phyloP scores from a whole-genome alignment of 37 sponge, comb jelly and placozoan genomes.

The Theonella swinhoei region DNA sequence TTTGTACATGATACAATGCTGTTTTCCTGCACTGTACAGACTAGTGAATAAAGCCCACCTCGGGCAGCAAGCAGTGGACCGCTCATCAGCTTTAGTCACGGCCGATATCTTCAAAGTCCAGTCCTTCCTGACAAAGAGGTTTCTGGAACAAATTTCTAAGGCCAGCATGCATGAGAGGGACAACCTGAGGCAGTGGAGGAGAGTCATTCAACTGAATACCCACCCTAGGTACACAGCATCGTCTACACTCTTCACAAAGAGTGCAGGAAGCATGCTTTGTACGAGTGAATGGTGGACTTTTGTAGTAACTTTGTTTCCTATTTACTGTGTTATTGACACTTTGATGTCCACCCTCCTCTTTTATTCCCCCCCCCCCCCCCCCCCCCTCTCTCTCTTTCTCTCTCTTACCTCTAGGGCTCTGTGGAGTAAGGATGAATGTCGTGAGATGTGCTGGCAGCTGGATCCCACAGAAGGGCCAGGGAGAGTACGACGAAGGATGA shows the following conservation, averaged over 20 bases:
- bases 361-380: not conserved
- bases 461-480: constrained; percentile 96
- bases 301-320: not conserved
- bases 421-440: constrained; percentile 76
- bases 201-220: constrained; percentile 58
- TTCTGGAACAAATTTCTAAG: constrained; percentile 45
- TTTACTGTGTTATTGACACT: not conserved
- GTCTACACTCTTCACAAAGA: not conserved
- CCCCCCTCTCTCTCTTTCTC: not conserved
- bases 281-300: not conserved
- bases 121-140: constrained; percentile 11
- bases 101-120: constrained; percentile 47
- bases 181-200: constrained; percentile 64
- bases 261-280: too few species aligned
- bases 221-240: constrained; percentile 53
- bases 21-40: too few species aligned
- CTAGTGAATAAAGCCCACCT: constrained; percentile 38
- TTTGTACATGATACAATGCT: too few species aligned
- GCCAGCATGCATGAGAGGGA: constrained; percentile 39
- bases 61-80: constrained; percentile 28
- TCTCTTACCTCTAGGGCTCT: constrained; percentile 45
- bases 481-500: constrained; percentile 77
- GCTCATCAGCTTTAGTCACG: constrained; percentile 44
- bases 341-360: not conserved
- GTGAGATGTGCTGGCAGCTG: constrained; percentile 87